Base-by-base conservation (phyloP, 2,888 invertebrate species). In the Rutpela maculata region DNA sequence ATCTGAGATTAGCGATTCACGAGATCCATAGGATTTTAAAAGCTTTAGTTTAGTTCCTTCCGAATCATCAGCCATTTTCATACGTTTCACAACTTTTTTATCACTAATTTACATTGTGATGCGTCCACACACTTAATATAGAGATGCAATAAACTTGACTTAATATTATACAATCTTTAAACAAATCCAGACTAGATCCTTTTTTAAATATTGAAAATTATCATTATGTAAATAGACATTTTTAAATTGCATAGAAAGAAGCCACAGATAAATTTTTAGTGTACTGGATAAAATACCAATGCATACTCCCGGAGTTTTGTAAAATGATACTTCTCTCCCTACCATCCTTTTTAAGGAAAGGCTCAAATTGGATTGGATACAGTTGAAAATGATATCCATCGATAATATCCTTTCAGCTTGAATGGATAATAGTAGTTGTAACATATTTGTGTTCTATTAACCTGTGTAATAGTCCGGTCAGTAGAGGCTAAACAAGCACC, bases 291-390 rank as follows among this genome's bases (percentile, higher is more conserved):
- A 66, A 73, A 73, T 70, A 43, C 19, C 26, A 43, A 26, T 67
- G 31, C 62, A 69, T 78, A 68, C 55, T 63, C 76, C 57, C 65
- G 76, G 76, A 77, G 75, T 68, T 71, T 60, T 70, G 80, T 69
- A 80, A 80, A 70, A 38, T 67, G 75, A 80, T 56, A 73, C 76
- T 75, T 63, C 75, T 67, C 71, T 80, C 70, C 76, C 74, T 74
- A 74, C 59, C 70, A 62, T 35, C 2, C 57, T 74, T 38, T 63
- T 63, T 65, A 72, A 66, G 55, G 35, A 74, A 68, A 63, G 68
- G 66, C 75, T 80, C 77, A 75, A 74, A 78, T 77, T 76, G 59
- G 75, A 80, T 80, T 75, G 76, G 79, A 71, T 79, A 62, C 59
- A 67, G 63, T 70, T 78, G 80, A 70, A 80, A 80, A 76, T 80